Evolutionary conservation across 2,797 vertebrate species (phyloP), one percentile per base, ranked within the genome.

Genomic region (Rhinophrynus dorsalis): DNA sequence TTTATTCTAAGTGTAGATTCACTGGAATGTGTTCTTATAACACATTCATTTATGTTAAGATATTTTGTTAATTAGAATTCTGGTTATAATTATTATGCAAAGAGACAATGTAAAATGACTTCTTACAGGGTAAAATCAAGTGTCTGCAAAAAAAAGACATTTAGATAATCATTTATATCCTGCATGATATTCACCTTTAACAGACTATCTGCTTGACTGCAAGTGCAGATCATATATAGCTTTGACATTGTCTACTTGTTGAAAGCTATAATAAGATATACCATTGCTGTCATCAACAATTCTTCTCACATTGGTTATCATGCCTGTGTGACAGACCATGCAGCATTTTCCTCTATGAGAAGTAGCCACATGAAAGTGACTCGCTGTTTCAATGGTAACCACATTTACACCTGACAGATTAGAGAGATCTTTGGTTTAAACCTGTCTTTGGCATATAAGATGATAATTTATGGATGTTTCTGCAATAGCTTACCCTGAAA

Each of bases 381-480:
- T 6, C 1, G 11, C n/a, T n/a, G n/a, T n/a, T 0, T 0, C 2
- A 47, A 9, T 71, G 40, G 40, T 26, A 77, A 32, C 54, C 23
- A 59, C 1, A 20, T 24, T 76, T 47, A 35, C 0, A 48, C 2
- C 24, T 52, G 8, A 27, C 48, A 3, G 67, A 56, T 68, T 7
- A 50, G 26, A n/a, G n/a, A 59, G 51, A 44, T 66, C 26, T 33
- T 56, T 56, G 5, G 27, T 21, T 68, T 68, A 29, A 42, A 11
- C 30, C 13, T 59, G 15, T 30, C 29, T 42, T 23, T 64, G 3
- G 27, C n/a, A 27, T 76, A 79, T 24, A 42, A 47, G 58, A 18
- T 12, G 48, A 57, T 30, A 42, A 66, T 24, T 33, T 57, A 47
- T 55, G 27, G 15, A 35, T 68, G 64, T 72, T 35, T 67, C 38